Percentiles rank a stretch among this genome's conserved stretches.
These are phyloP conservation scores for Dioctria linearis DNA, from an alignment of 2,888 invertebrate genomes.

Conservation along the genomic window DNA sequence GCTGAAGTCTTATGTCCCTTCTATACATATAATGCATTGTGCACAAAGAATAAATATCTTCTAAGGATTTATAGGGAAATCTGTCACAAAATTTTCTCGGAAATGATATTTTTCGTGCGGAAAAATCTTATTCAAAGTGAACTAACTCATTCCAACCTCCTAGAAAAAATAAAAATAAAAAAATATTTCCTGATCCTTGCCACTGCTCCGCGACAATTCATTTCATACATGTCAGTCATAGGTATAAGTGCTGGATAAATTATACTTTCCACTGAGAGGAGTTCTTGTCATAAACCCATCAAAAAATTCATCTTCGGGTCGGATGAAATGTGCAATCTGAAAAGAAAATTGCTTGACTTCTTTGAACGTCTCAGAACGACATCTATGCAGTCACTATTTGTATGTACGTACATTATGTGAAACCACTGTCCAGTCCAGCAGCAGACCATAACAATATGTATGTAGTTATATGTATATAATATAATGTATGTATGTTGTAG, in stretches of 20 bases:
- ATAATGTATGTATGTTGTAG: constrained; percentile 7
- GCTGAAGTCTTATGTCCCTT: background rate
- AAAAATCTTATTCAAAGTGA: constrained; percentile 32
- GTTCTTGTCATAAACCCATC: constrained; percentile 9
- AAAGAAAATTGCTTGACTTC: constrained; percentile 25
- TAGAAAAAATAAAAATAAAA: background rate
- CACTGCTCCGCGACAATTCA: constrained; percentile 38
- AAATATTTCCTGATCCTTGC: constrained; percentile 40
- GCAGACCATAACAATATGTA: background rate
- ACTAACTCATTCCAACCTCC: background rate
- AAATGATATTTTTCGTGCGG: constrained; percentile 19
- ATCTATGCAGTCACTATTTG: no score
- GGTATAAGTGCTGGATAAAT: constrained; percentile 48
- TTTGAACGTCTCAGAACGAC: constrained; percentile 5
- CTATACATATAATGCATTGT: background rate
- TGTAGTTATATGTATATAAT: background rate
- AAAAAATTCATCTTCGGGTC: constrained; percentile 28
- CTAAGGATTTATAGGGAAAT: constrained; percentile 18
- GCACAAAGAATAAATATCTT: background rate
- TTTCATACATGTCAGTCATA: constrained; percentile 45
- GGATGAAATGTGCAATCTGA: constrained; percentile 3
- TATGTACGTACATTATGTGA: background rate
- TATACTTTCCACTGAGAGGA: constrained; percentile 18
- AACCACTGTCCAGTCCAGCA: background rate
- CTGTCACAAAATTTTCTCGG: constrained; percentile 37